These are phyloP conservation scores for Cuculus canorus DNA, from an alignment of 2,797 vertebrate species.

Conservation along the genomic window DNA sequence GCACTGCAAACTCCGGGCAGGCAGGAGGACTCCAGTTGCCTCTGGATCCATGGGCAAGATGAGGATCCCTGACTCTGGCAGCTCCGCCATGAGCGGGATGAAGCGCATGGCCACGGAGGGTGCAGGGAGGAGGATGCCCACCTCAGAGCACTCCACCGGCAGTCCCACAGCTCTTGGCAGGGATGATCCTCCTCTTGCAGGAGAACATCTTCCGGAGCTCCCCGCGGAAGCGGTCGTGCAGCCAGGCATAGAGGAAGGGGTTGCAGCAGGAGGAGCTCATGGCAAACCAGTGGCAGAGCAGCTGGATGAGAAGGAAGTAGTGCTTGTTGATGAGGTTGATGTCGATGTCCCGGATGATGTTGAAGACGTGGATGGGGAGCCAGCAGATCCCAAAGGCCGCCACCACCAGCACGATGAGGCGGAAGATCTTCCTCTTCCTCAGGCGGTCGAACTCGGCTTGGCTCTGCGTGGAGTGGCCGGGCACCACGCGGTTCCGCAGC, in stretches of 20 bases:
- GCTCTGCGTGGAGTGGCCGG: constrained; percentile 85
- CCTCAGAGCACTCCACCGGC: constrained; percentile 82
- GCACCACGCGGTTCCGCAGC: constrained; percentile 85
- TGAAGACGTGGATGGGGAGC: constrained; percentile 90
- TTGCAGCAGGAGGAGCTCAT: constrained; percentile 93
- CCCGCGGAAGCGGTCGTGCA: constrained; percentile 86
- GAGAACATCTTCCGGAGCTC: constrained; percentile 86
- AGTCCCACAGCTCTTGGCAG: constrained; percentile 80
- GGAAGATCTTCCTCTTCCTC: constrained; percentile 88
- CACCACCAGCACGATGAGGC: constrained; percentile 86
- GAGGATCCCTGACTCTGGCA: neutral
- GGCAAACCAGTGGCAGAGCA: constrained; percentile 88
- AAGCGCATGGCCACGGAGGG: fast-evolving
- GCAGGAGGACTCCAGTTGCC: neutral
- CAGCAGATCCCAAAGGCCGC: constrained; percentile 87
- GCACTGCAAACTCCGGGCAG: too few species aligned
- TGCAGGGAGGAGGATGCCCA: fast-evolving
- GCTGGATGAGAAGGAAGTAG: constrained; percentile 88
- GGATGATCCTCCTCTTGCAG: constrained; percentile 78
- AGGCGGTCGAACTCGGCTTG: constrained; percentile 83
- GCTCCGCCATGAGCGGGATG: fast-evolving
- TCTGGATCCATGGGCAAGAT: fast-evolving
- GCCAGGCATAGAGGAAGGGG: constrained; percentile 90
- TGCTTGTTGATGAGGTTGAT: constrained; percentile 87
- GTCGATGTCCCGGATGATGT: constrained; percentile 87